Base-by-base conservation (phyloP, 2,888 invertebrate genomes). In the Sipha maydis region DNA sequence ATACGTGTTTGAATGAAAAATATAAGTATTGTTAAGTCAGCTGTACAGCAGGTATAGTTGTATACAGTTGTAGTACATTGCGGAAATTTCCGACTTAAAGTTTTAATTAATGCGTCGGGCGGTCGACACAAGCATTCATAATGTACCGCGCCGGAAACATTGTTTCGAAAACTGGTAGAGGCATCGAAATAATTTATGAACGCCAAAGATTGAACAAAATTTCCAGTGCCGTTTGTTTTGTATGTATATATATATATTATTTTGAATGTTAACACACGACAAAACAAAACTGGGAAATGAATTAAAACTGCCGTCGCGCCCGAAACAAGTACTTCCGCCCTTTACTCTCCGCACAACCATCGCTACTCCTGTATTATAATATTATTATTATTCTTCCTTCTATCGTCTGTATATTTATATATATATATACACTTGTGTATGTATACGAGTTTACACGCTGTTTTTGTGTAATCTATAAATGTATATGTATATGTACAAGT, bases 91-190 rank as follows among this genome's bases (percentile, higher is more conserved):
- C 75, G 73, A 56, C 75, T 84, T 75, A 84, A 84, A 84, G 83
- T 84, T 84, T 75, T 84, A 84, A 84, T 84, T 84, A 84, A 84
- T n/a, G 83, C 73, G n/a, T 73, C 83, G 83, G 73, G 83, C 67
- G 80, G 80, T 9, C 9, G n/a, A 48, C 38, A 71, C 71, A 31
- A 31, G 17, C 48, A 14, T 14, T 2, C 14, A 14, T 31, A 19
- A 34, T 31, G 67, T 38, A 34, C 31, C 0, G 67, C 71, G 78
- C 54, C 54, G n/a, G 54, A 67, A 38, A 80, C 80, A 3, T 25
- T 38, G 67, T 80, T 67, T 48, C 31, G 82, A 71, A 82, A 82
- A 83, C 71, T 25, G 48, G 69, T 31, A 61, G 31, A 21, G 54
- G 14, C 54, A 34, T 21, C 73, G 34, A 38, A 11, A 75, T 85